Evolutionary conservation across 2,797 vertebrate species (phyloP).

Genomic region (Lepus oiostolus): DNA sequence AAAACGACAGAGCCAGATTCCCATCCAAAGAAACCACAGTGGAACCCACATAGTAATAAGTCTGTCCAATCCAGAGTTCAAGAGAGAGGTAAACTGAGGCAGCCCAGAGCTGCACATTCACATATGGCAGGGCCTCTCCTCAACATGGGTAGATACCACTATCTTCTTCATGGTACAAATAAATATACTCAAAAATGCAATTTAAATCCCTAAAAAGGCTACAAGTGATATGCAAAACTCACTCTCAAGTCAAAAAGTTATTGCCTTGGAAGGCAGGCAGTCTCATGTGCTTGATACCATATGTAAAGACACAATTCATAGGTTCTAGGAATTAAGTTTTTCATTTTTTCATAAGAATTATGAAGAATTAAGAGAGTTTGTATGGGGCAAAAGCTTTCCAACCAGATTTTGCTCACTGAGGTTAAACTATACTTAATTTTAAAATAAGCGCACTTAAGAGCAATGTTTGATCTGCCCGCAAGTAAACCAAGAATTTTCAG

Average conservation of each 20-base stretch:
- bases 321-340: neutral
- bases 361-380: slow-evolving; percentile 63
- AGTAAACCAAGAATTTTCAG: slow-evolving; percentile 79
- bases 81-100: neutral
- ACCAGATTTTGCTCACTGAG: slow-evolving; percentile 67
- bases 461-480: slow-evolving; percentile 75
- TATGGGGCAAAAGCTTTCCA: slow-evolving; percentile 70
- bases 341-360: slow-evolving; percentile 55
- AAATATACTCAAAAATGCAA: neutral
- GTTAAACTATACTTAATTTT: slow-evolving; percentile 80
- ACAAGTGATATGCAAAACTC: slow-evolving; percentile 45
- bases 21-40: neutral
- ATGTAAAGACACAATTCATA: neutral
- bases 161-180: neutral
- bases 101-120: neutral
- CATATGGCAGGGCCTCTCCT: neutral
- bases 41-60: neutral
- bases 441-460: slow-evolving; percentile 80
- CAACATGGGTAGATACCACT: neutral
- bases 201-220: slow-evolving; percentile 51
- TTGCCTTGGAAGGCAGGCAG: neutral
- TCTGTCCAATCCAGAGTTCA: neutral
- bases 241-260: neutral
- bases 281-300: neutral
- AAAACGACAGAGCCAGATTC: neutral